Percentiles rank a stretch among this genome's conserved stretches.
Evolutionary conservation across 1,140 invertebrate genomes (phyloP).

Genomic region (Branchinecta lynchi): DNA sequence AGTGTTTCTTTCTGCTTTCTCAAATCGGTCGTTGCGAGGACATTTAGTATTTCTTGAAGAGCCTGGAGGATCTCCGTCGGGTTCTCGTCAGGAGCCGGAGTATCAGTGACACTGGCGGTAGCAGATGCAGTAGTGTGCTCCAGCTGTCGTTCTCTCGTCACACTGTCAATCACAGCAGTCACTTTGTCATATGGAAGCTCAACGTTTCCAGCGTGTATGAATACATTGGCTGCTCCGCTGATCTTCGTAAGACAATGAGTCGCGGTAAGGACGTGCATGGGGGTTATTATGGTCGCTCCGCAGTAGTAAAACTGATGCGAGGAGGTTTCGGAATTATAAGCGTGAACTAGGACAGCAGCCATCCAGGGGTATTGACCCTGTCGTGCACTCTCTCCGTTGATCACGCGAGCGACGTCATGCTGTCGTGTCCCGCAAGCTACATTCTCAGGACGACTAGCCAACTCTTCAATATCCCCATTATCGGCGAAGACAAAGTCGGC

Average conservation of each 20-base stretch:
- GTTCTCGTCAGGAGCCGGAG: too few species aligned
- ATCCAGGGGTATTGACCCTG: not conserved
- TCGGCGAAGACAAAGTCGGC: not conserved
- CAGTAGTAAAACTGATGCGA: not conserved
- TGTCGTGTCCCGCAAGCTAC: not conserved
- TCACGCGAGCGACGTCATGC: not conserved
- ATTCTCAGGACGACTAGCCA: not conserved
- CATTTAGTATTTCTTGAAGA: too few species aligned
- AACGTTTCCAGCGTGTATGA: not conserved
- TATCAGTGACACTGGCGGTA: too few species aligned
- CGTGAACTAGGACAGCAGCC: not conserved
- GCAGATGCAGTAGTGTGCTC: too few species aligned
- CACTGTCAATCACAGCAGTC: not conserved
- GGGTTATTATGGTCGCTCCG: not conserved
- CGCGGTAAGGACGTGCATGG: not conserved
- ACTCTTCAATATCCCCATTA: not conserved
- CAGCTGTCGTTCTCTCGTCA: not conserved
- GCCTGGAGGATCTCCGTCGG: too few species aligned
- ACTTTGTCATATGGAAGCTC: not conserved
- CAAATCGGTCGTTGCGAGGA: too few species aligned
- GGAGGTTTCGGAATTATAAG: not conserved
- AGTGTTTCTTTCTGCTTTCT: too few species aligned
- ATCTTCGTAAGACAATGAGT: not conserved
- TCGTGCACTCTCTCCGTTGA: not conserved
- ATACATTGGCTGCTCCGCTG: not conserved